These are phyloP conservation scores for Rhabdomys pumilio DNA, from an alignment of 2,797 vertebrate species.

Conservation along the genomic window DNA sequence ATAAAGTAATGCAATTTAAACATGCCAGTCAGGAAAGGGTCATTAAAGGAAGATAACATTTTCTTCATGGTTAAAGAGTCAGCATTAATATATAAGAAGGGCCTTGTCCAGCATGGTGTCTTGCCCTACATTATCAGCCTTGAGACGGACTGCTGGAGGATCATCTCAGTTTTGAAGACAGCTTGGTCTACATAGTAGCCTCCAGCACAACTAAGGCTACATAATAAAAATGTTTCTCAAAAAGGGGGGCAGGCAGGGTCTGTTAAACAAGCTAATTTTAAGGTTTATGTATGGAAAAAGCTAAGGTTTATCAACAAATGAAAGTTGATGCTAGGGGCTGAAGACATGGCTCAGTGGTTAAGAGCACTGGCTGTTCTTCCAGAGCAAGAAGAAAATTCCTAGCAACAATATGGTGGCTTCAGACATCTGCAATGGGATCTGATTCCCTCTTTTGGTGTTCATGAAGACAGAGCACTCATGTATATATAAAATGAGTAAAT, in stretches of 20 bases:
- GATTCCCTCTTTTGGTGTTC: background rate
- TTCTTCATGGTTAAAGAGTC: slow-evolving; percentile 42
- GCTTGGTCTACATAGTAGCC: background rate
- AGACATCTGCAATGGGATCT: background rate
- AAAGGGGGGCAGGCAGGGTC: background rate
- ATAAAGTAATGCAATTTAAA: slow-evolving; percentile 55
- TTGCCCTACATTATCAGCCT: background rate
- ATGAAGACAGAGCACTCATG: background rate
- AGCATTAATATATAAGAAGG: background rate
- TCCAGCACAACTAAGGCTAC: background rate
- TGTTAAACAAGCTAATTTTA: background rate
- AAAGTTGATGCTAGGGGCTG: background rate
- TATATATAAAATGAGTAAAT: background rate
- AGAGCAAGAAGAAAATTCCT: background rate
- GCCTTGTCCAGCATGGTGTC: background rate
- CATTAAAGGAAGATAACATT: slow-evolving; percentile 50
- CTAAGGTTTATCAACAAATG: background rate
- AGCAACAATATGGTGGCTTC: background rate
- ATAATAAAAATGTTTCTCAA: background rate
- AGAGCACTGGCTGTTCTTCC: background rate
- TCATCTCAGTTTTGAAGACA: background rate
- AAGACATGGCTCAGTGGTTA: background rate
- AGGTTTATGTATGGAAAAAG: background rate
- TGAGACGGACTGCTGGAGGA: background rate
- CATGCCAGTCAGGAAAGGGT: slow-evolving; percentile 26